Conservation (phyloP, 1,140 invertebrate species). For the Camponotus pennsylvanicus region DNA sequence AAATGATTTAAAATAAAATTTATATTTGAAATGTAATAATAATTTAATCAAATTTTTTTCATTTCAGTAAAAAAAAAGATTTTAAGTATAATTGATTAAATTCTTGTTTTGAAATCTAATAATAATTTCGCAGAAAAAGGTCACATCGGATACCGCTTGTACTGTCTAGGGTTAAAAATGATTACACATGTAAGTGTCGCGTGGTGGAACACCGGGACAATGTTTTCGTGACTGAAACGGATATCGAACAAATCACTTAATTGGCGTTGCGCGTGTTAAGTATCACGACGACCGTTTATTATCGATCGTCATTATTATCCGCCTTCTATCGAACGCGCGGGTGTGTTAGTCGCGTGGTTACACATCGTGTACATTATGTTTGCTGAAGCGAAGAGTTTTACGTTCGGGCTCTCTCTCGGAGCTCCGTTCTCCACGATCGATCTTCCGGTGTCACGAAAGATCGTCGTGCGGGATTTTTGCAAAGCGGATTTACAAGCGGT, state of each 20-base stretch:
- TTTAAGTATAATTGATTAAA: not conserved
- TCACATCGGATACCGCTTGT: not conserved
- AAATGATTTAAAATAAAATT: too few relatives aligned
- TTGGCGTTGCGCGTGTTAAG: slow-evolving; percentile 19
- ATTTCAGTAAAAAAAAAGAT: not conserved
- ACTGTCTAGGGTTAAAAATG: slow-evolving; percentile 35
- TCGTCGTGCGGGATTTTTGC: slow-evolving; percentile 44
- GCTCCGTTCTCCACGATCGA: slow-evolving; percentile 28
- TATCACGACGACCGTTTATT: slow-evolving; percentile 8
- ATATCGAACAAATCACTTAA: slow-evolving; percentile 55
- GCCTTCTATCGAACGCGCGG: slow-evolving; percentile 17
- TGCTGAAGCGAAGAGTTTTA: slow-evolving; percentile 36
- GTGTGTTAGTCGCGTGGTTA: slow-evolving; percentile 17
- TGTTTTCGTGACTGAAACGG: slow-evolving; percentile 23
- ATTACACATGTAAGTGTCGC: slow-evolving; percentile 23
- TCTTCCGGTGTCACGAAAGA: slow-evolving; percentile 51
- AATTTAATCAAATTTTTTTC: not conserved
- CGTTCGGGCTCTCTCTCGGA: not conserved
- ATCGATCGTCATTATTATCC: slow-evolving; percentile 26
- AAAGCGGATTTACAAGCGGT: slow-evolving; percentile 66
- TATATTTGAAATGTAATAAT: too few relatives aligned
- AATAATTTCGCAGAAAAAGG: not conserved
- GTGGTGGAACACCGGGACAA: not conserved
- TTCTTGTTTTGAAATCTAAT: not conserved
- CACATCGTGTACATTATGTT: slow-evolving; percentile 29